Evolutionary conservation across 2,797 vertebrate genomes (phyloP), one percentile per base, ranked within the genome.

Genomic region (Fistularia tabacaria): DNA sequence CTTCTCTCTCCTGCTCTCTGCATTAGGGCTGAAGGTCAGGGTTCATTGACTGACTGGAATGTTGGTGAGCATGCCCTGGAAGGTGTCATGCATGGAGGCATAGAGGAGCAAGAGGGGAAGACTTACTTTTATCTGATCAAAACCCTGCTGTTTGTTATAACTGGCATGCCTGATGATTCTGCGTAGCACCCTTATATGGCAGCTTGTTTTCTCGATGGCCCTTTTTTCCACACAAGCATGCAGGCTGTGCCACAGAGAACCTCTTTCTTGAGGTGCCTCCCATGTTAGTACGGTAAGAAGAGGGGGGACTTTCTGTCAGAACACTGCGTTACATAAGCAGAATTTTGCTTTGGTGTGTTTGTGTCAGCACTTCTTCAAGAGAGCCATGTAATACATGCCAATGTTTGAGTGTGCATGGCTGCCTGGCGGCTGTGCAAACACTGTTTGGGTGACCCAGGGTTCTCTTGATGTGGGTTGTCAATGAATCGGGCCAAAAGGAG

Each of bases 351-450:
- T 15, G 14, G 60, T 76, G 67, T 62, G 48, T 79, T 71, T 62
- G 65, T 84, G 84, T 88, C 85, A 87, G 83, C 79, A 73, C 66
- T 77, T 59, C 63, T 75, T 76, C 66, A 73, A 75, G 79, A 68
- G 77, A 57, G 56, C 72, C 49, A 69, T 72, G 74, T 81, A 82
- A 84, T 79, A 72, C 76, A 74, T 77, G 81, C 76, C 74, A 64
- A 49, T 81, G 77, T 85, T 77, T 80, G 74, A 76, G 71, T 57
- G 76, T 65, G 74, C 59, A 9, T 73, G 71, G 79, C 81, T 57
- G 71, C 69, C 77, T 87, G 83, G 86, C 87, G 91, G 90, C 91
- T 92, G 90, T 87, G 86, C 82, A 92, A 91, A 92, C 88, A 91
- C 66, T 69, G 68, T 80, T 76, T 80, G 77, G 83, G 83, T 72